Evolutionary conservation across 2,113 vertebrate species (phyloP).

Genomic region (Poeciliopsis occidentalis): DNA sequence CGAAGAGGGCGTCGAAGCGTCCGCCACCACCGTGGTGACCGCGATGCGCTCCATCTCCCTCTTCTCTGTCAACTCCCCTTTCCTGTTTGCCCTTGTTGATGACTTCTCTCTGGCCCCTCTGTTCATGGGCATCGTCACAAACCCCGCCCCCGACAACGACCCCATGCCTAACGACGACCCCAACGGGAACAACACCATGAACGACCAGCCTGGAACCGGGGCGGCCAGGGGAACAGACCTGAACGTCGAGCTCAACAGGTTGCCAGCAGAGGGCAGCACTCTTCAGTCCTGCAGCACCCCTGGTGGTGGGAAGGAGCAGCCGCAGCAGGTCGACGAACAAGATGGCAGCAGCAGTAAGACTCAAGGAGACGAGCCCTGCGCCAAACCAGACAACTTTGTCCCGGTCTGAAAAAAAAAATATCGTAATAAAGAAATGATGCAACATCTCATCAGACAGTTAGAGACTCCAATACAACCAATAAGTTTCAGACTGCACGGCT

Average conservation of each 20-base stretch:
- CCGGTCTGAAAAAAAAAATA: background rate
- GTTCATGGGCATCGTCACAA: slow-evolving; percentile 86
- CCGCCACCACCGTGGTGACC: slow-evolving; percentile 77
- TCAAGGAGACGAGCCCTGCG: background rate
- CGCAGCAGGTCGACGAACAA: slow-evolving; percentile 8
- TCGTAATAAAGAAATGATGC: background rate
- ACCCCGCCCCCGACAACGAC: slow-evolving; percentile 80
- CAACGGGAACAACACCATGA: slow-evolving; percentile 39
- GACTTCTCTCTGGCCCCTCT: slow-evolving; percentile 82
- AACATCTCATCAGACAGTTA: background rate
- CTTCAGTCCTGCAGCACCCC: slow-evolving; percentile 9
- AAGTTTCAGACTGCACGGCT: background rate
- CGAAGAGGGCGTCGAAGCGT: slow-evolving; percentile 87
- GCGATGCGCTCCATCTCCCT: slow-evolving; percentile 81
- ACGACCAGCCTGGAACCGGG: slow-evolving; percentile 38
- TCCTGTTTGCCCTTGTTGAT: slow-evolving; percentile 85
- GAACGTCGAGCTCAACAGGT: background rate
- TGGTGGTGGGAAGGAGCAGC: slow-evolving; percentile 3
- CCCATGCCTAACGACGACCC: slow-evolving; percentile 49
- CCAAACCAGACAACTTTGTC: background rate
- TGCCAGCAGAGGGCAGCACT: background rate
- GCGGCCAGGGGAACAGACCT: background rate
- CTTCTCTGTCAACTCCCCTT: slow-evolving; percentile 87
- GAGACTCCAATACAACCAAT: background rate
- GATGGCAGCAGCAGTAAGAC: background rate